Base-by-base conservation (phyloP, 1,140 invertebrate species). In the Leptinotarsa lineolata region DNA sequence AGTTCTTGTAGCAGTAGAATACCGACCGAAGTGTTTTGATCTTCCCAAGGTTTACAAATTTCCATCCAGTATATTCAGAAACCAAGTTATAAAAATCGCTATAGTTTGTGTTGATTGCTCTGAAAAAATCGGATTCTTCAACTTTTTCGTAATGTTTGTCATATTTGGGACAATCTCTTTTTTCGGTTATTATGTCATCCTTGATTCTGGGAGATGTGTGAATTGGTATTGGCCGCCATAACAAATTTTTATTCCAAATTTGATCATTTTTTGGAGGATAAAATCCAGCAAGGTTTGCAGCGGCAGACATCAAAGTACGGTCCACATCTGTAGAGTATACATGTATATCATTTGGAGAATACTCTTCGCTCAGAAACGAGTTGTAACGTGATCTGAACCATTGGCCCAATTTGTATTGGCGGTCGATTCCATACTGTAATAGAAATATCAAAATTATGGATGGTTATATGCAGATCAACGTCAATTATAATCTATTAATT, bases 161-260 rank as follows among this genome's bases (percentile, higher is more conserved):
- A 78, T 91, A 94, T 64, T 85, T 86, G 0, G 88, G 85, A 82
- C 93, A 95, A 21, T 86, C 83, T 72, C 88, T 89, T 79, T 91
- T 89, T 80, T 79, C 81, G 13, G 70, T 70, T 21, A 81, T 39
- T 5, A 95, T 82, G 74, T 89, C 78, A 86, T 96, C 94, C 15
- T 88, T 73, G 3, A 85, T 75, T 80, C 90, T 86, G 0, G 92
- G 91, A 22, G 87, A 77, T 0, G 94, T 94, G 77, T 96, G 94
- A 16, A 97, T 87, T 1, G 95, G 94, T 79, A 97, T 93, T 0
- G 95, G 95, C 83, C 96, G 95, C 95, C 96, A 97, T 13, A 84
- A 80, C 1, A 96, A 83, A 11, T 88, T 75, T 1, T 77, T 69
- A 81, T 95, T 90, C 93, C 94, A 97, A 6, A 90, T 73, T 79